Evolutionary conservation across 2,797 vertebrate genomes (phyloP), one percentile per base, ranked within the genome.

Genomic region (Schizothorax lantsangensis): DNA sequence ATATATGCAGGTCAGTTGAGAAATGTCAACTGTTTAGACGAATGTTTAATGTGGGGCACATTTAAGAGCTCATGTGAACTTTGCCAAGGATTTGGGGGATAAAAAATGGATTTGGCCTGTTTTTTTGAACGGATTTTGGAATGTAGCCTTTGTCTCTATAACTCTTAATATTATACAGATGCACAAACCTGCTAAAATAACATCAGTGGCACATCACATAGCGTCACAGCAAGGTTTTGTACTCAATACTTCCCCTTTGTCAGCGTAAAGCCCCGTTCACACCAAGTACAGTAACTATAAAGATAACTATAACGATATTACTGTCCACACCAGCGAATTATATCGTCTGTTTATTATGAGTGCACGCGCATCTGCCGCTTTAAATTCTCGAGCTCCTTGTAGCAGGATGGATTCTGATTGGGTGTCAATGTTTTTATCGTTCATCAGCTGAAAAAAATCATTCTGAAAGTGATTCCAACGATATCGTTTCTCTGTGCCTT

Each of bases 21-120:
- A 62, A 79, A 62, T 40, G 23, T 43, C 52, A 79, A 38, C 23
- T 10, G 23, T 79, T 54, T 21, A 23, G 11, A 36, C 2, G 0
- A 78, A 57, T 57, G 74, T 78, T 49, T 59, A 59, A 40, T 40
- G 7, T 59, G 7, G 52, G 75, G 21, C 52, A 59, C 36, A 57
- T 79, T 59, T 79, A 26, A 62, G 77, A 79, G 54, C 77, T 79
- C 3, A 19, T 54, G 23, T n/a, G 23, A 79, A 79, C 54, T 19
- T 62, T 79, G 77, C 52, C 36, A 26, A 8, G 23, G 77, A 62
- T 79, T 43, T 79, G 54, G 7, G 23, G 77, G 54, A 62, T 43
- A 15, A n/a, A 52, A 14, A 36, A 23, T 57, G 1, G 2, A 79
- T 59, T 79, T 79, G 30, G 30, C 30, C 30, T 30, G 30, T 30